These are phyloP conservation scores for Mesorhabditis spiculigera DNA, from an alignment of 2,888 invertebrate species.

Conservation along the genomic window DNA sequence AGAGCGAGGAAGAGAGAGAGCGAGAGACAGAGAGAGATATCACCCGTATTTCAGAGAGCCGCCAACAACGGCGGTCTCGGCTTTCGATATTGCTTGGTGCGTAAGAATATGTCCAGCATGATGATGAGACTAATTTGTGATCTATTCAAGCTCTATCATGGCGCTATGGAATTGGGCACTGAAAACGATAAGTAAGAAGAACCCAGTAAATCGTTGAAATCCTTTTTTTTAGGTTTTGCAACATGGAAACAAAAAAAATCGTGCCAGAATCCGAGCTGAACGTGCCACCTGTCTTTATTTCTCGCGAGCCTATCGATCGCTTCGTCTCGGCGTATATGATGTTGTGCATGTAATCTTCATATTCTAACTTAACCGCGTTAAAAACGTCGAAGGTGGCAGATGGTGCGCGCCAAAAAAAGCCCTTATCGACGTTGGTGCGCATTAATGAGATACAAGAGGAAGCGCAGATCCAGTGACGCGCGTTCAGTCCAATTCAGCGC, in stretches of 20 bases:
- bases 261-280: neutral
- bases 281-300: neutral
- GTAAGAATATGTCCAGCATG: neutral
- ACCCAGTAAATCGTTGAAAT: neutral
- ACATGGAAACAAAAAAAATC: too few species aligned
- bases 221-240: too few species aligned
- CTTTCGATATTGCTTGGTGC: neutral
- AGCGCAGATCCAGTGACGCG: too few species aligned
- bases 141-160: neutral
- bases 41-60: neutral
- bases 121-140: neutral
- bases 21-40: too few species aligned
- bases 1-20: too few species aligned
- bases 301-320: neutral
- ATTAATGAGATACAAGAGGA: too few species aligned
- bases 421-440: too few species aligned
- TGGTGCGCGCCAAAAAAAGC: too few species aligned
- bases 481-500: too few species aligned
- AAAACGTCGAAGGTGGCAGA: too few species aligned
- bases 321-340: conserved; percentile 1
- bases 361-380: neutral
- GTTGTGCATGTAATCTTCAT: neutral
- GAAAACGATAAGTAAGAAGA: neutral
- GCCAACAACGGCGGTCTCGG: conserved; percentile 4
- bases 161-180: neutral